Percentiles rank a stretch among this genome's conserved stretches.
Conservation (phyloP, 2,113 vertebrate genomes). For the Bucco capensis region DNA sequence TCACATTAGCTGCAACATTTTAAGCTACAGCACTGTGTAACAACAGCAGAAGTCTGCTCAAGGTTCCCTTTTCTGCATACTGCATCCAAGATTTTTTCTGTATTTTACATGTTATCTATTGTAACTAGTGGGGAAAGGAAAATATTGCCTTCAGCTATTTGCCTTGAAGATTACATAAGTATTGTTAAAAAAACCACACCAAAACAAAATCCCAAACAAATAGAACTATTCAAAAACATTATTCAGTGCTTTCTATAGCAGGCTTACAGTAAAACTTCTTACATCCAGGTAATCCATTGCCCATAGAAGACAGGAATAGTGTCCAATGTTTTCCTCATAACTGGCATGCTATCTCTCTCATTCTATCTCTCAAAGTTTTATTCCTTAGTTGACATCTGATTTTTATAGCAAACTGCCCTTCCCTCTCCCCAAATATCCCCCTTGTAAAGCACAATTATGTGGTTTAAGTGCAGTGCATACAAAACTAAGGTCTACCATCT, state of each 20-base stretch:
- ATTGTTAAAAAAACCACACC: neutral
- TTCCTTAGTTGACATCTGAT: neutral
- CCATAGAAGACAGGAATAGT: neutral
- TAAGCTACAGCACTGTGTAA: neutral
- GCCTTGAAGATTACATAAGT: slow-evolving; percentile 55
- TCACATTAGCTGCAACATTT: neutral
- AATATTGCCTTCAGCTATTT: slow-evolving; percentile 21
- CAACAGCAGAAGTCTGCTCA: neutral
- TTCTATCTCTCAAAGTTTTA: neutral
- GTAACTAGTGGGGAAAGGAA: neutral
- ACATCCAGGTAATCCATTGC: neutral
- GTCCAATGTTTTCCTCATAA: neutral
- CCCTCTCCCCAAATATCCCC: neutral
- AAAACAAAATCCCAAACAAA: neutral
- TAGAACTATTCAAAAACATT: neutral
- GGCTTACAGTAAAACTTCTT: slow-evolving; percentile 1
- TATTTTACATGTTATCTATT: neutral
- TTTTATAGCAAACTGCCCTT: neutral
- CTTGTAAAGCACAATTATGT: neutral
- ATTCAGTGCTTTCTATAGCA: neutral
- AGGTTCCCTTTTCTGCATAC: neutral
- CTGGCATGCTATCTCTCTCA: neutral
- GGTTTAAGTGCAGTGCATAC: neutral
- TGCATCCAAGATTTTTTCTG: neutral
- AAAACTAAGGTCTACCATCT: slow-evolving; percentile 5